phyloP scores from a whole-genome alignment of 1,140 invertebrate genomes.

The Plectrocnemia conspersa region DNA sequence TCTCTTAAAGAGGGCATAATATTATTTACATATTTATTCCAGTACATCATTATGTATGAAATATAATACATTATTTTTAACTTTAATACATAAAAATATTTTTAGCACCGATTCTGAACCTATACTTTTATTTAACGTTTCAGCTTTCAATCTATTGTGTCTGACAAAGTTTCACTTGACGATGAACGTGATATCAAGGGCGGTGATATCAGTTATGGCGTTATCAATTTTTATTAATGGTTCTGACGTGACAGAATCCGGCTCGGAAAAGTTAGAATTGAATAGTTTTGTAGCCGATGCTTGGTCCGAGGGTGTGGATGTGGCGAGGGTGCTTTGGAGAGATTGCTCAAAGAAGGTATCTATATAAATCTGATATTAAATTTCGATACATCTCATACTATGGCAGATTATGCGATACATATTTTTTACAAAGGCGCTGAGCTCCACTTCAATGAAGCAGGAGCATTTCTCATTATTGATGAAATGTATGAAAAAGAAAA shows the following conservation, averaged over 20 bases:
- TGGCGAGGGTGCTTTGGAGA: constrained; percentile 46
- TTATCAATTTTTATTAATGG: not conserved
- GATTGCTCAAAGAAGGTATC: constrained; percentile 50
- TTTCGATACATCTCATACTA: too few species aligned
- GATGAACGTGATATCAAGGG: constrained; percentile 3
- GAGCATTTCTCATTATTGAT: constrained; percentile 47
- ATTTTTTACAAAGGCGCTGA: too few species aligned
- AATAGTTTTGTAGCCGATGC: constrained; percentile 46
- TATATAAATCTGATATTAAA: not conserved
- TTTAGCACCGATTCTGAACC: too few species aligned
- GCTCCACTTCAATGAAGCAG: constrained; percentile 33
- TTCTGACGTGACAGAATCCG: not conserved
- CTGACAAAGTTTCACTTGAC: too few species aligned
- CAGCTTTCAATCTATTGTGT: too few species aligned
- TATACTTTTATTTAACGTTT: too few species aligned
- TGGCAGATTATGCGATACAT: too few species aligned
- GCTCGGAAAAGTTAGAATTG: constrained; percentile 34
- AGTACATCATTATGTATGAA: too few species aligned
- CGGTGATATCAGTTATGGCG: constrained; percentile 2
- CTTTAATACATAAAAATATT: too few species aligned
- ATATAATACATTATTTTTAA: too few species aligned
- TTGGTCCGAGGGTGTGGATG: constrained; percentile 46
- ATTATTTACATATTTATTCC: too few species aligned
- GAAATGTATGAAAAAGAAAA: constrained; percentile 47
- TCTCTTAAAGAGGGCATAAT: too few species aligned